These are phyloP conservation scores for Micrastur ruficollis DNA, from an alignment of 2,797 vertebrate species.

Conservation along the genomic window DNA sequence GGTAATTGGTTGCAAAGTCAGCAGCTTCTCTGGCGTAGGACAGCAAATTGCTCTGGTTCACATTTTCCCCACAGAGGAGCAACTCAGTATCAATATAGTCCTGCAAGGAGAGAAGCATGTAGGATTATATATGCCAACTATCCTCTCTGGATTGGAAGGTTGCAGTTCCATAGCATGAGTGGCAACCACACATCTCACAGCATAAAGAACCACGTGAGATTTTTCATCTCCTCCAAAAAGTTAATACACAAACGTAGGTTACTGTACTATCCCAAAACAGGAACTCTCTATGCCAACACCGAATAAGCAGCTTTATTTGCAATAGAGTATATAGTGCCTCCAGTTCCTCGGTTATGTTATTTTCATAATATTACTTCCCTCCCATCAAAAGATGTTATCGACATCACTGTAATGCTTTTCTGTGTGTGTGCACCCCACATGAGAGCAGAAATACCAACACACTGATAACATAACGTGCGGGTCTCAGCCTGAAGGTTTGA, in stretches of 20 bases:
- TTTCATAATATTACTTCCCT: background rate
- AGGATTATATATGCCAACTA: background rate
- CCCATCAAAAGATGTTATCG: background rate
- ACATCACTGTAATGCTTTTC: background rate
- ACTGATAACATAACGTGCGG: fast-evolving
- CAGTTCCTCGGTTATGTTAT: background rate
- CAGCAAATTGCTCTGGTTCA: constrained; percentile 92
- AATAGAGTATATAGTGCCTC: background rate
- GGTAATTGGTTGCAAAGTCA: constrained; percentile 95
- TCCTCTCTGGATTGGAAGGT: background rate
- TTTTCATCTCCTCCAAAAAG: background rate
- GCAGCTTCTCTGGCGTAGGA: constrained; percentile 94
- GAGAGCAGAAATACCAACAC: background rate
- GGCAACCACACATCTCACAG: background rate
- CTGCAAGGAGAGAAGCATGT: constrained; percentile 66
- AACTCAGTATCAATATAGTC: constrained; percentile 90
- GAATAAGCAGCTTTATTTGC: background rate
- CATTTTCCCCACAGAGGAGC: constrained; percentile 88
- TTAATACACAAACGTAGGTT: background rate
- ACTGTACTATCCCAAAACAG: background rate
- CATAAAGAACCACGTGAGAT: background rate
- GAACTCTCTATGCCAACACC: background rate
- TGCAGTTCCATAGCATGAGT: background rate
- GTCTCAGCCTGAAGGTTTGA: background rate
- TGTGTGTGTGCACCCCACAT: background rate